Percentiles rank a stretch among this genome's conserved stretches.
Evolutionary conservation across 2,888 invertebrate species (phyloP).

Genomic region (Andrena hattorfiana): DNA sequence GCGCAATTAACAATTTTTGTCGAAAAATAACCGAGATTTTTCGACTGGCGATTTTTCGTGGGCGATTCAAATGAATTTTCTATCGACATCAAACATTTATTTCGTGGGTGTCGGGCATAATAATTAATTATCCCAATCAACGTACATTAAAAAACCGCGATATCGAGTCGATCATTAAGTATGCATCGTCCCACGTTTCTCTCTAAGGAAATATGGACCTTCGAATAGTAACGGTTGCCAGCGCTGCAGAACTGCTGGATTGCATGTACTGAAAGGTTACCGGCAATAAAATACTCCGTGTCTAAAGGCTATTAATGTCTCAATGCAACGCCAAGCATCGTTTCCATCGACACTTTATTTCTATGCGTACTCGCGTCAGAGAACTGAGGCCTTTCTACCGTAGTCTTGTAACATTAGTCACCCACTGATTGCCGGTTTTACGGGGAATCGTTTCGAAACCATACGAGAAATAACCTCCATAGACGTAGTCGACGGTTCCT

Average conservation of each 20-base stretch:
- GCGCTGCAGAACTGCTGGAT: slow-evolving; percentile 62
- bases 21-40: no score
- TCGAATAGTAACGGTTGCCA: slow-evolving; percentile 66
- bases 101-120: slow-evolving; percentile 56
- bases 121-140: slow-evolving; percentile 74
- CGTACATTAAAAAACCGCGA: slow-evolving; percentile 68
- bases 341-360: slow-evolving; percentile 70
- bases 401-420: slow-evolving; percentile 49
- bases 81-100: slow-evolving; percentile 62
- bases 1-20: no score
- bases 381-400: slow-evolving; percentile 49
- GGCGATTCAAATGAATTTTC: slow-evolving; percentile 65
- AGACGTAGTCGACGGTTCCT: slow-evolving; percentile 16
- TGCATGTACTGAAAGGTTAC: slow-evolving; percentile 69
- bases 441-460: slow-evolving; percentile 42
- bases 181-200: slow-evolving; percentile 64
- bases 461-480: slow-evolving; percentile 22
- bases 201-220: slow-evolving; percentile 62
- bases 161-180: slow-evolving; percentile 69
- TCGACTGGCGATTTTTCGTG: no score
- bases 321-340: slow-evolving; percentile 65
- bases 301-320: slow-evolving; percentile 70
- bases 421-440: slow-evolving; percentile 53
- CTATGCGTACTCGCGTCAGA: slow-evolving; percentile 64
- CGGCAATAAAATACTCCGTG: slow-evolving; percentile 69